These are phyloP conservation scores for Pachyseris speciosa DNA, from an alignment of 64 coral and sea anemone species.

Conservation along the genomic window DNA sequence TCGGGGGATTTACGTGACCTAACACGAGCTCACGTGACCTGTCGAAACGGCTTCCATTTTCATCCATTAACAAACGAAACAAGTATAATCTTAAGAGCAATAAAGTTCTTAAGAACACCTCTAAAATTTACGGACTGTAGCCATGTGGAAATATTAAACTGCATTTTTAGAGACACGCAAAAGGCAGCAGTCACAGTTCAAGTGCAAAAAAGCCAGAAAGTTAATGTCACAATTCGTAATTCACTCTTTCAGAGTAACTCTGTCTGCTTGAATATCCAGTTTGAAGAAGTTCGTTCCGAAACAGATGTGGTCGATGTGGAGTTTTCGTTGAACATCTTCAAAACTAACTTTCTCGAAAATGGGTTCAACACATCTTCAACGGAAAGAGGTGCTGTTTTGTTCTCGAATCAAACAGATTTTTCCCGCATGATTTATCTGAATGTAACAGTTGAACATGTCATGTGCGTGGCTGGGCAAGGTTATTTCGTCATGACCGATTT, in stretches of 20 bases:
- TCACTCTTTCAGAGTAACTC: slow-evolving; percentile 3
- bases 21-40: neutral
- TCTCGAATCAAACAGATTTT: neutral
- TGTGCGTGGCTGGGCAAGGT: neutral
- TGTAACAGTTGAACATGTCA: neutral
- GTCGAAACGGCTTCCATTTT: neutral
- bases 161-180: neutral
- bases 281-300: neutral
- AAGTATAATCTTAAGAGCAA: neutral
- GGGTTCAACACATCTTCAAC: neutral
- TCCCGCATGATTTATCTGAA: neutral
- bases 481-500: neutral
- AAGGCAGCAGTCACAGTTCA: neutral
- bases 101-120: neutral
- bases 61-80: neutral
- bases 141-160: neutral
- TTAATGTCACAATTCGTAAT: neutral
- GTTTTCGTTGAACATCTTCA: neutral
- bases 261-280: neutral
- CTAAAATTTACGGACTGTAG: slow-evolving; percentile 9
- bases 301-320: neutral
- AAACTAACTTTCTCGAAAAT: neutral
- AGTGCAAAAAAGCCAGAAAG: neutral
- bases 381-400: neutral
- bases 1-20: neutral